phyloP scores from a whole-genome alignment of 2,113 vertebrate species.

The Gadus macrocephalus region DNA sequence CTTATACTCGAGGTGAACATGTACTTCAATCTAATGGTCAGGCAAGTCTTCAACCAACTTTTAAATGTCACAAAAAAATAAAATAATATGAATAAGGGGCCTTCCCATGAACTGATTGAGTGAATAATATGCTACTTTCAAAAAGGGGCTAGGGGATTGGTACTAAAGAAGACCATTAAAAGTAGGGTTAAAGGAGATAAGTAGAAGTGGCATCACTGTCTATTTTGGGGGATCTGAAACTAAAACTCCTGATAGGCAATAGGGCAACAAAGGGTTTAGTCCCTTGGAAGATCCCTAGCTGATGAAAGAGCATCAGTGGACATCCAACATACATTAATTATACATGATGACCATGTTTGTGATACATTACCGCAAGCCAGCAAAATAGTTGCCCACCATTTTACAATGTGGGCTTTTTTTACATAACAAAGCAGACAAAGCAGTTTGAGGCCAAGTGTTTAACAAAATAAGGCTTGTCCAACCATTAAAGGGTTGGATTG shows the following conservation, averaged over 20 bases:
- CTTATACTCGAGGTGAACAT: too few species aligned
- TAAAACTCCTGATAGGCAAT: conserved; percentile 10
- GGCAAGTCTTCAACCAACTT: background rate
- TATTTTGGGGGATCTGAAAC: conserved; percentile 17
- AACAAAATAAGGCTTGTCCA: too few species aligned
- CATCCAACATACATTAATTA: background rate
- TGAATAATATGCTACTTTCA: background rate
- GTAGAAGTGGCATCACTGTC: conserved; percentile 17
- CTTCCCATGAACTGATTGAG: background rate
- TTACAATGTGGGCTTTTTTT: background rate
- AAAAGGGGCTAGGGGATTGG: background rate
- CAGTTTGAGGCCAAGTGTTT: too few species aligned
- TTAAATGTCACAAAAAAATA: too few species aligned
- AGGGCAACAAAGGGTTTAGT: conserved; percentile 4
- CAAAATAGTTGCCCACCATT: too few species aligned
- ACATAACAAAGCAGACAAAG: too few species aligned
- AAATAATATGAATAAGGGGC: too few species aligned
- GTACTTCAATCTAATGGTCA: too few species aligned
- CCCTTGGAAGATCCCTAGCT: too few species aligned
- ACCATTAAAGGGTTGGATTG: background rate
- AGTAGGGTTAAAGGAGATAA: conserved; percentile 26
- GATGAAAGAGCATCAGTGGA: background rate
- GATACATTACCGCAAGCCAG: too few species aligned
- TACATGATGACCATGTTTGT: too few species aligned
- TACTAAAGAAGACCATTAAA: background rate